A percentile compares a stretch with the other conserved stretches of the same genome.
These are phyloP conservation scores for Ciconia maguari DNA, from an alignment of 2,113 vertebrate species.

Conservation along the genomic window DNA sequence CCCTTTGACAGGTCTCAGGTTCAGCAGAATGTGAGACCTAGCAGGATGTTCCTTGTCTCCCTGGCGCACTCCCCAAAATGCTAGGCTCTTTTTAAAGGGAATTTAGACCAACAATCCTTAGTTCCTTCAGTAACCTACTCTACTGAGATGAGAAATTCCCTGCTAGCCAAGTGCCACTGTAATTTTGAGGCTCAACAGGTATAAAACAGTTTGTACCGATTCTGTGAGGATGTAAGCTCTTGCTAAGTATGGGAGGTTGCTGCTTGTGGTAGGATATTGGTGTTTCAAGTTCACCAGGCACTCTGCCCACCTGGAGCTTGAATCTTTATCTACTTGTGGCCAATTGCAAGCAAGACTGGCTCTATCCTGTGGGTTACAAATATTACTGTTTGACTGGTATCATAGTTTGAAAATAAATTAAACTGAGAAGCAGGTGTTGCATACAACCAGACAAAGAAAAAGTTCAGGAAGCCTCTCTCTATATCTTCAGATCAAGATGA, in stretches of 20 bases:
- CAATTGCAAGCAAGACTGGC: not conserved
- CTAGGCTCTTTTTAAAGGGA: not conserved
- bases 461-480: not conserved
- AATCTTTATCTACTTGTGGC: not conserved
- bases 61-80: not conserved
- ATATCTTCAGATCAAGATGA: conserved; percentile 9
- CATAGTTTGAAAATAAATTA: not conserved
- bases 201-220: not conserved
- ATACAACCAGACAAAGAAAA: not conserved
- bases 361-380: not conserved
- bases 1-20: not conserved
- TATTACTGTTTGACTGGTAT: not conserved
- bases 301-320: not conserved
- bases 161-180: not conserved
- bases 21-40: not conserved
- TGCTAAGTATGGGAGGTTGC: not conserved
- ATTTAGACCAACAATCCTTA: not conserved
- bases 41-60: not conserved
- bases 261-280: not conserved
- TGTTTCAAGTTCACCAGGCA: not conserved
- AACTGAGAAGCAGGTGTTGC: not conserved
- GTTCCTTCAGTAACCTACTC: not conserved
- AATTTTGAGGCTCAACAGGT: not conserved
- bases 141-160: not conserved
- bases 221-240: not conserved